These are phyloP conservation scores for Thinocorus orbignyianus DNA, from an alignment of 2,113 vertebrate species.

Conservation along the genomic window DNA sequence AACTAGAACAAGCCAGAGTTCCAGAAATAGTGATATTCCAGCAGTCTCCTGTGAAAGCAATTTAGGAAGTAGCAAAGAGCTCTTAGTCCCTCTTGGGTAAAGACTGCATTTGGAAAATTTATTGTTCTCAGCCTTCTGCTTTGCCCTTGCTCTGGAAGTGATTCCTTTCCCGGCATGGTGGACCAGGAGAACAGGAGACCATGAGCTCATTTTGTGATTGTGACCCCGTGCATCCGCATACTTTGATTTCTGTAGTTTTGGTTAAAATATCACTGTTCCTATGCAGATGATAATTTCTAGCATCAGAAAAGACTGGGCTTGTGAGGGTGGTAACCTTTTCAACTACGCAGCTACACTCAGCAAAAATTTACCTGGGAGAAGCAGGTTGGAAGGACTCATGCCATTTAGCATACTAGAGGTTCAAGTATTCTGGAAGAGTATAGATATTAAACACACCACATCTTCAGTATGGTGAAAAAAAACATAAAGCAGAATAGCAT, in stretches of 20 bases:
- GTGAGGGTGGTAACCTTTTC: not conserved
- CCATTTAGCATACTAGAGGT: not conserved
- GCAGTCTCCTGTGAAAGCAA: not conserved
- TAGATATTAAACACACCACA: not conserved
- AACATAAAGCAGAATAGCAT: not conserved
- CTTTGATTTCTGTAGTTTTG: not conserved
- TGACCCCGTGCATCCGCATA: not conserved
- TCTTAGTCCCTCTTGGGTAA: not conserved
- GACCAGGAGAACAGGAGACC: not conserved
- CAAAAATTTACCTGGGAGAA: not conserved
- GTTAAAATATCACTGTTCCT: not conserved
- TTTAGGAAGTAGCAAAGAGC: conserved; percentile 1
- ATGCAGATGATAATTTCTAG: not conserved
- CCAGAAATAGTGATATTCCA: conserved; percentile 13
- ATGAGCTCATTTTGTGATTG: not conserved
- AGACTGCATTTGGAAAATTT: not conserved
- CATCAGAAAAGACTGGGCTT: not conserved
- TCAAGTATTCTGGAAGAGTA: not conserved
- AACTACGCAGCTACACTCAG: not conserved
- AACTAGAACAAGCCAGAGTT: not conserved
- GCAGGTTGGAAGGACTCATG: not conserved
- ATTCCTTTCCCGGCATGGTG: not conserved
- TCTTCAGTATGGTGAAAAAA: not conserved
- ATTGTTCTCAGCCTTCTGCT: not conserved
- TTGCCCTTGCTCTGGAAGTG: not conserved